phyloP scores from a whole-genome alignment of 2,797 vertebrate genomes.

The Molothrus aeneus region DNA sequence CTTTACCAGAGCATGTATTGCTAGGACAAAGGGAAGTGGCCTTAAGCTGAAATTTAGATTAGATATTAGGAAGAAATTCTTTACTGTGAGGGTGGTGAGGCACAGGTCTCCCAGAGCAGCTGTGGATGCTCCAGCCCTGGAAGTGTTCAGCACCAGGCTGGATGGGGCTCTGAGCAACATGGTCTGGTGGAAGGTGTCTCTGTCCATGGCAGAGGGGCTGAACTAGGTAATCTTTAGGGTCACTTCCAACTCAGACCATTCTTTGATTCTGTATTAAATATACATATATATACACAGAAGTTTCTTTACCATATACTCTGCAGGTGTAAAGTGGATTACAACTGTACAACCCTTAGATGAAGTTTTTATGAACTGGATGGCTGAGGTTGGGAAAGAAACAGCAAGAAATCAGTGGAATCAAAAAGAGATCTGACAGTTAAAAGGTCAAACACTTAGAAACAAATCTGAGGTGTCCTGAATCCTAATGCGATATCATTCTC shows the following conservation, averaged over 20 bases:
- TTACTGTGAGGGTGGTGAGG: fast-evolving
- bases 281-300: neutral
- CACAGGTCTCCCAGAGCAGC: neutral
- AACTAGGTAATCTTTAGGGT: neutral
- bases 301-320: neutral
- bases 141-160: neutral
- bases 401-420: neutral
- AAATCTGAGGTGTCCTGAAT: neutral
- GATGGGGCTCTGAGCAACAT: neutral
- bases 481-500: neutral
- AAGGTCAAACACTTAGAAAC: conserved; percentile 38
- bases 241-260: neutral
- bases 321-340: neutral
- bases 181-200: neutral
- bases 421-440: neutral
- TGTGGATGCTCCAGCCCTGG: neutral
- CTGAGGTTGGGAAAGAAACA: neutral
- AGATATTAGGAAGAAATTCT: neutral
- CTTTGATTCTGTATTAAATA: neutral
- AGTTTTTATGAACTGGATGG: neutral
- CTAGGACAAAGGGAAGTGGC: no score
- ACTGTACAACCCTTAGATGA: neutral
- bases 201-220: neutral
- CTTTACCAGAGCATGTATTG: neutral
- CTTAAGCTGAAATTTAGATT: neutral